phyloP scores from a whole-genome alignment of 2,113 vertebrate species.

The Eulemur rufifrons region DNA sequence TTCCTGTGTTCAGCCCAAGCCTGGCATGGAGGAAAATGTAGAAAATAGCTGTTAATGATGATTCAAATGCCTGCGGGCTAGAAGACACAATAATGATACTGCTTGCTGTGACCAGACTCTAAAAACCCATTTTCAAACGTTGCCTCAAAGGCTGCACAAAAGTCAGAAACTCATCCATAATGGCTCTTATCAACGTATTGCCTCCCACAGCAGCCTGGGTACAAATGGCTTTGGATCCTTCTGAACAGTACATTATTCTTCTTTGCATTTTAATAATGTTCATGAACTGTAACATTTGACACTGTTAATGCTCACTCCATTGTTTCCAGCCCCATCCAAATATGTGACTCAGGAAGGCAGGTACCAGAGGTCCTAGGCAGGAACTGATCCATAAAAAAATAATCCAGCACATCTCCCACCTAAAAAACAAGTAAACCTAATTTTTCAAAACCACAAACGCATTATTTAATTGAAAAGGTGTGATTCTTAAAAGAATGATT shows the following conservation, averaged over 20 bases:
- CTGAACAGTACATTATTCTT: not conserved
- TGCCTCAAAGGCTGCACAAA: not conserved
- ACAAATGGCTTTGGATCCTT: not conserved
- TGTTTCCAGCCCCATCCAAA: not conserved
- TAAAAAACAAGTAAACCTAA: not conserved
- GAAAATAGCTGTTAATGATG: not conserved
- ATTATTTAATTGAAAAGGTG: not conserved
- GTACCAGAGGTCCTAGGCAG: not conserved
- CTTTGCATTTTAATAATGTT: slow-evolving; percentile 19
- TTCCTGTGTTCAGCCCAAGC: not conserved
- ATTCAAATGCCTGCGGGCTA: not conserved
- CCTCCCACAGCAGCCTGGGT: not conserved
- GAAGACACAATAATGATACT: not conserved
- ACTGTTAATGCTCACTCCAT: not conserved
- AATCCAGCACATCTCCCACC: not conserved
- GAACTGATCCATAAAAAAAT: not conserved
- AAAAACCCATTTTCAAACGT: slow-evolving; percentile 11
- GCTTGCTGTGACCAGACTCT: slow-evolving; percentile 7
- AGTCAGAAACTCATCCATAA: not conserved
- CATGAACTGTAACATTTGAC: slow-evolving; percentile 14
- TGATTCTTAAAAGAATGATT: not conserved
- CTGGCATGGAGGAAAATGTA: not conserved
- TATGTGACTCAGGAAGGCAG: not conserved
- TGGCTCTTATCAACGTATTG: not conserved
- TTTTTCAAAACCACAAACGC: slow-evolving; percentile 38